Conservation (phyloP, 2,113 vertebrate species). For the Indicator indicator region DNA sequence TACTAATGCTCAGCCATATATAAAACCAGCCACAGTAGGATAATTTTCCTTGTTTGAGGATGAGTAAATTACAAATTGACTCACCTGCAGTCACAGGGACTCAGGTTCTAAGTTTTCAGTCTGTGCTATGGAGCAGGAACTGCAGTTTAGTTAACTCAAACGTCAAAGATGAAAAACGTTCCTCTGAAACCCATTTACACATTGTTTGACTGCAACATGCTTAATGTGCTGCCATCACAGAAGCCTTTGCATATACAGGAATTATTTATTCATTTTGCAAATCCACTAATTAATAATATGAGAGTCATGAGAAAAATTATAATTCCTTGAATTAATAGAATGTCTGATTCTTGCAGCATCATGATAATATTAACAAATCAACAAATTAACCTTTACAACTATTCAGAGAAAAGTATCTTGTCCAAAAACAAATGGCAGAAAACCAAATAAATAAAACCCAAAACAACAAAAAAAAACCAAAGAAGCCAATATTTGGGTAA, state of each 20-base stretch:
- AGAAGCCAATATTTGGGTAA: background rate
- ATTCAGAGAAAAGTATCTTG: background rate
- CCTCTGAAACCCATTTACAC: background rate
- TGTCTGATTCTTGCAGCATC: background rate
- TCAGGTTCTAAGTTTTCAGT: constrained; percentile 7
- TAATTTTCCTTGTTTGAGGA: background rate
- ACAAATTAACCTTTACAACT: background rate
- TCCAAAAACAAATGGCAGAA: background rate
- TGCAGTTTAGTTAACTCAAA: constrained; percentile 20
- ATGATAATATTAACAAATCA: background rate
- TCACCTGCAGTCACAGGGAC: background rate
- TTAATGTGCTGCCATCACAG: background rate
- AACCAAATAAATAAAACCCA: no score
- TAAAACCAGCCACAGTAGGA: background rate
- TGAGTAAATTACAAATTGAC: background rate
- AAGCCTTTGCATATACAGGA: background rate
- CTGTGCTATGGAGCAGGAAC: constrained; percentile 1
- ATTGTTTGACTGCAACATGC: background rate
- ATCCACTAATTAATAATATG: background rate
- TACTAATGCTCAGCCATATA: background rate
- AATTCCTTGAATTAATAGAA: background rate
- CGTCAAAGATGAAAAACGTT: background rate
- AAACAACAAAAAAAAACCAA: background rate
- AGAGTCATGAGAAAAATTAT: background rate
- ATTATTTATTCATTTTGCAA: background rate